Evolutionary conservation across 2,797 vertebrate genomes (phyloP), one percentile per base, ranked within the genome.

Genomic region (Phataginus tetradactyla): DNA sequence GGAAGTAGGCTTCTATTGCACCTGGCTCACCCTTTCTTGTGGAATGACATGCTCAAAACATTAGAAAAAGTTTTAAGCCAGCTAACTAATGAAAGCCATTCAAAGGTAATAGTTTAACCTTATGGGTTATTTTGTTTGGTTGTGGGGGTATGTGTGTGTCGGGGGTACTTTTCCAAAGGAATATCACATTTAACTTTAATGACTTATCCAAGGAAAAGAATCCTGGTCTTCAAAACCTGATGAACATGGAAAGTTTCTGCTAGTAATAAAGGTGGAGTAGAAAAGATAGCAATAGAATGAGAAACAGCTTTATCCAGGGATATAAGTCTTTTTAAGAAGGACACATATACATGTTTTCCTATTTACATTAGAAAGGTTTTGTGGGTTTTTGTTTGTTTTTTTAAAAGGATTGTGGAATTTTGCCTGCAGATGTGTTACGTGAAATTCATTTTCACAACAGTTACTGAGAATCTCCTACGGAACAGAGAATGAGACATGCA

Each of bases 171-270:
- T 95, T 89, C 15, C 42, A 91, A 91, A 94, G 29, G n/a, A 68
- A 87, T 92, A 91, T 80, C 23, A 96, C 78, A 69, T 94, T 94
- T 90, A 88, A 85, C 29, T 95, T 92, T 95, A 96, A 93, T 81
- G 39, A 92, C 51, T 90, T 87, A 81, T 21, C 25, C 23, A 74
- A 25, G 45, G 57, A 94, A 93, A 79, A 71, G 49, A 95, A 74
- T 88, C 84, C 32, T 86, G 15, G 12, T 96, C 39, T 94, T 95
- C 79, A 95, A 90, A 90, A 95, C 23, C 29, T 92, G 39, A 91
- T 88, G 92, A 77, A 79, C 3, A 61, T 75, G 63, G n/a, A 7
- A 90, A 92, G 29, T 74, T 11, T 96, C 12, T 64, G 34, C 55
- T 84, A 83, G 86, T 49, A 66, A 87, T 55, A 80, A 96, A 55